Evolutionary conservation across 2,888 invertebrate genomes (phyloP).

Genomic region (Sacculina carcini): DNA sequence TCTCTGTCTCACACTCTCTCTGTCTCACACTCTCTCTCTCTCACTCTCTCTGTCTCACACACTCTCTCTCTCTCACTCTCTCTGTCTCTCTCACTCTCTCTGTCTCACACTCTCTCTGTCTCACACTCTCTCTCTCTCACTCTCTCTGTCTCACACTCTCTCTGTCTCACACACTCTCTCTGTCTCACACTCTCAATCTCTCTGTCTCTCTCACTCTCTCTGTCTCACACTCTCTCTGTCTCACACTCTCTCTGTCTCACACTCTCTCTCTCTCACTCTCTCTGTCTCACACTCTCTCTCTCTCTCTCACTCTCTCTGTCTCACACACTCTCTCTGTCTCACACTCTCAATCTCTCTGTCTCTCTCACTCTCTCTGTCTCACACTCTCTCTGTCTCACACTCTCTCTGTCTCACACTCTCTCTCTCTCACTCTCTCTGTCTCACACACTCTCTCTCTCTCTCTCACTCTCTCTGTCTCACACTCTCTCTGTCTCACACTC

Average conservation of each 20-base stretch:
- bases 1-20: not conserved
- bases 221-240: not conserved
- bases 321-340: slow-evolving; percentile 2
- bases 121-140: not conserved
- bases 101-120: not conserved
- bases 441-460: not conserved
- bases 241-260: not conserved
- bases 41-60: not conserved
- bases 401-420: not conserved
- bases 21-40: not conserved
- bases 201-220: slow-evolving; percentile 1
- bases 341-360: not conserved
- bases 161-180: slow-evolving; percentile 4
- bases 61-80: not conserved
- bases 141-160: not conserved
- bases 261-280: slow-evolving; percentile 1
- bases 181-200: not conserved
- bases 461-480: slow-evolving; percentile 2
- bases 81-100: not conserved
- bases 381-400: not conserved
- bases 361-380: slow-evolving; percentile 3
- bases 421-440: slow-evolving; percentile 1
- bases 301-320: not conserved
- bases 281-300: not conserved
- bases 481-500: slow-evolving; percentile 1